These are phyloP conservation scores for Tachysurus fulvidraco DNA, from an alignment of 2,113 vertebrate species.

Conservation along the genomic window DNA sequence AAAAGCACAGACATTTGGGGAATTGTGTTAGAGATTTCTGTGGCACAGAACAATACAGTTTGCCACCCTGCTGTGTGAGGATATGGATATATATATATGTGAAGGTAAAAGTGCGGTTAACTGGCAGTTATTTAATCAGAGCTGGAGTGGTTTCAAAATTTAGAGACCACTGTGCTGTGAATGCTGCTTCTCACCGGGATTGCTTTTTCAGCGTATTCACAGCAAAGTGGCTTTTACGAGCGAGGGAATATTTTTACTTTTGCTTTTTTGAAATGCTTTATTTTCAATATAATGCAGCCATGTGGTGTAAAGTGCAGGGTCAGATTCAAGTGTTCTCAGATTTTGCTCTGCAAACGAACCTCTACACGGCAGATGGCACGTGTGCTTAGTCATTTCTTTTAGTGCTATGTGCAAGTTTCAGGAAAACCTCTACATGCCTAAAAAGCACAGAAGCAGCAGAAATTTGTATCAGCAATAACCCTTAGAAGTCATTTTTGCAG, in stretches of 20 bases:
- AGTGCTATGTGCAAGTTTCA: neutral
- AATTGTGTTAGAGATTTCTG: neutral
- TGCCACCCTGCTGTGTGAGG: neutral
- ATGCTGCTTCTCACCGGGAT: neutral
- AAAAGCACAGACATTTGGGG: neutral
- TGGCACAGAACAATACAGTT: neutral
- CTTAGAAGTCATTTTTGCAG: neutral
- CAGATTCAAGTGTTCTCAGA: neutral
- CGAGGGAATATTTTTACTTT: neutral
- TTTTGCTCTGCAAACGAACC: neutral
- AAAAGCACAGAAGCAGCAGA: neutral
- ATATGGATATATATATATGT: neutral
- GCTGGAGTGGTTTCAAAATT: neutral
- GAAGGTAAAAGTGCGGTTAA: neutral
- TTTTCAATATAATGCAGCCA: neutral
- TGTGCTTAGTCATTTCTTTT: neutral
- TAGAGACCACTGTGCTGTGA: neutral
- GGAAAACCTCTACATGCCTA: neutral
- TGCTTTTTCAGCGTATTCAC: neutral
- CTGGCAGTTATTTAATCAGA: neutral
- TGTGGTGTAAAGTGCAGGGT: neutral
- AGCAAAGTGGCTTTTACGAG: neutral
- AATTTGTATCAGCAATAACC: neutral
- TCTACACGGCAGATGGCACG: neutral
- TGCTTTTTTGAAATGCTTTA: neutral